A percentile compares a stretch with the other conserved stretches of the same genome.
Conservation (phyloP, 2,888 invertebrate genomes). For the Pseudanteris insignis region DNA sequence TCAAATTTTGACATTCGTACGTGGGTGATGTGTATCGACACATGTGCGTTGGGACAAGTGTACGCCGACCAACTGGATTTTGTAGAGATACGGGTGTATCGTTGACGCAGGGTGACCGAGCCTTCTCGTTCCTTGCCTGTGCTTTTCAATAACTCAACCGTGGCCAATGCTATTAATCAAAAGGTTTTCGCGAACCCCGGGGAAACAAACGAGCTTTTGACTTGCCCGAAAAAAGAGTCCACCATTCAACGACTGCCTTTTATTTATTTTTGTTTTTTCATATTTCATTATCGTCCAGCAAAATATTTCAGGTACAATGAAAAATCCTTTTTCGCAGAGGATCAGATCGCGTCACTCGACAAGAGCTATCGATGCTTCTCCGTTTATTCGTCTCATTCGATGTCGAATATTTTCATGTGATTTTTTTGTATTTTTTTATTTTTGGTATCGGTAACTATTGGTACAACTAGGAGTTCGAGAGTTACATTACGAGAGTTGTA, state of each 20-base stretch:
- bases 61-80: too few relatives aligned
- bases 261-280: conserved; percentile 7
- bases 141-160: conserved; percentile 60
- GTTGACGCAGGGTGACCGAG: background rate
- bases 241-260: conserved; percentile 25
- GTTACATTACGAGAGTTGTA: too few relatives aligned
- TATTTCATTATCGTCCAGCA: conserved; percentile 6
- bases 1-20: too few relatives aligned
- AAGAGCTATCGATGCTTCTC: background rate
- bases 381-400: too few relatives aligned
- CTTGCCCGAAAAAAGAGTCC: conserved; percentile 20
- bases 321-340: conserved; percentile 12
- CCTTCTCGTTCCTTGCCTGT: conserved; percentile 34
- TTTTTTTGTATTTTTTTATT: too few relatives aligned
- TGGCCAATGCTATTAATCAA: conserved; percentile 60
- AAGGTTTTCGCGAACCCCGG: conserved; percentile 50
- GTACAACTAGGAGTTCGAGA: too few relatives aligned
- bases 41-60: too few relatives aligned
- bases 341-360: conserved; percentile 12
- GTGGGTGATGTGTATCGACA: too few relatives aligned
- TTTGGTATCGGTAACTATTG: too few relatives aligned
- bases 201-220: conserved; percentile 48
- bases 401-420: too few relatives aligned
- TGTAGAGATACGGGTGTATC: conserved; percentile 5
- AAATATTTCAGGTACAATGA: conserved; percentile 18